Evolutionary conservation across 2,888 invertebrate genomes (phyloP), one percentile per base, ranked within the genome.

Genomic region (Mactromeris polynyma): DNA sequence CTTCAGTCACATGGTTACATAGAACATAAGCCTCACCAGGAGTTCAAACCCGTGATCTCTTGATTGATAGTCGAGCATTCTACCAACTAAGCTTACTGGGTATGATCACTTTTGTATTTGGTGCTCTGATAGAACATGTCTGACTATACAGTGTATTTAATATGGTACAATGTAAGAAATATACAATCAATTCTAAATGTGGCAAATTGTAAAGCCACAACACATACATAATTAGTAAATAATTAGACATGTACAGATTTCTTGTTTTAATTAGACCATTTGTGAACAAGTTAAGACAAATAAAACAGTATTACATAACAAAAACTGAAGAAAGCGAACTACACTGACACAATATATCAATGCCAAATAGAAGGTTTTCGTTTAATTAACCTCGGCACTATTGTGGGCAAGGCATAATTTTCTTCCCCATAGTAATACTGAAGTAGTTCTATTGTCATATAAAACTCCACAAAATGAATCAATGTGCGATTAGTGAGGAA

Each of bases 401-500:
- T 73, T 36, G 33, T 73, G 31, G 73, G 73, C 73, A 73, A 73
- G 17, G 36, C 73, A 73, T 73, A 73, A 73, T 73, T 73, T 73
- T 73, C 73, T 73, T 73, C 73, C 36, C 73, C 17, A 33, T 36
- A 36, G 73, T 4, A 26, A 33, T 73, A 33, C 73, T 17, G 36
- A 73, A 73, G 33, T 36, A 73, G 73, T 73, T n/a, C 83, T 73
- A 73, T 73, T 83, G 73, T 83, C 46, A 42, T 69, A 73, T 73
- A 36, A 36, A 73, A 64, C 83, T 73, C 73, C 0, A 73, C 31
- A 19, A 46, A 73, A 83, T 69, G 69, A 83, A 83, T 83, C 83
- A 83, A 83, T 46, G 46, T 73, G 33, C 83, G 79, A 84, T 84
- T 84, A 83, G 38, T 51, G 33, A 26, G 79, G 36, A 40, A 81